Conservation (phyloP, 1,140 invertebrate genomes). For the Calephelis virginiensis region DNA sequence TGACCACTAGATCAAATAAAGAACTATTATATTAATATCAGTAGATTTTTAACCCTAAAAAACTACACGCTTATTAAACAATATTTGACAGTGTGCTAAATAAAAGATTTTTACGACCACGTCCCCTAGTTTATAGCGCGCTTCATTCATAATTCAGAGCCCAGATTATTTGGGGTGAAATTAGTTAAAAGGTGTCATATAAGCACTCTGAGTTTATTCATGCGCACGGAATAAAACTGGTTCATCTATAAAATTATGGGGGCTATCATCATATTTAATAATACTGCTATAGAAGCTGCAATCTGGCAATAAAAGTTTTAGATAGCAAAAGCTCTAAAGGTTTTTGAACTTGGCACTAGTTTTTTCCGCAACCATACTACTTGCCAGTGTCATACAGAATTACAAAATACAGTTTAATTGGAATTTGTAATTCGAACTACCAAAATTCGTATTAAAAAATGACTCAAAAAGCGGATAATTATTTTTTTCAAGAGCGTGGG, state of each 20-base stretch:
- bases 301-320: slow-evolving; percentile 16
- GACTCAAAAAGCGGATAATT: too few relatives aligned
- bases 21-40: neutral
- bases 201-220: slow-evolving; percentile 32
- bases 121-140: slow-evolving; percentile 3
- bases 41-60: neutral
- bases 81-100: neutral
- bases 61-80: neutral
- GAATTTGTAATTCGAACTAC: too few relatives aligned
- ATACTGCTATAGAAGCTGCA: slow-evolving; percentile 1
- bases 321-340: too few relatives aligned
- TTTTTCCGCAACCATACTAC: too few relatives aligned
- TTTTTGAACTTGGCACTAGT: too few relatives aligned
- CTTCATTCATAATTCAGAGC: slow-evolving; percentile 31
- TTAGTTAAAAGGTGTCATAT: slow-evolving; percentile 41
- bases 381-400: too few relatives aligned
- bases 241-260: slow-evolving; percentile 26
- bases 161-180: slow-evolving; percentile 42
- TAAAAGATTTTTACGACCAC: neutral
- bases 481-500: too few relatives aligned
- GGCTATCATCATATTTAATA: slow-evolving; percentile 25
- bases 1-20: neutral
- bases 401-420: too few relatives aligned
- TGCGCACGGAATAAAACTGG: slow-evolving; percentile 30
- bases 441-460: too few relatives aligned